Evolutionary conservation across 2,113 vertebrate species (phyloP), one percentile per base, ranked within the genome.

Genomic region (Xiphias gladius): DNA sequence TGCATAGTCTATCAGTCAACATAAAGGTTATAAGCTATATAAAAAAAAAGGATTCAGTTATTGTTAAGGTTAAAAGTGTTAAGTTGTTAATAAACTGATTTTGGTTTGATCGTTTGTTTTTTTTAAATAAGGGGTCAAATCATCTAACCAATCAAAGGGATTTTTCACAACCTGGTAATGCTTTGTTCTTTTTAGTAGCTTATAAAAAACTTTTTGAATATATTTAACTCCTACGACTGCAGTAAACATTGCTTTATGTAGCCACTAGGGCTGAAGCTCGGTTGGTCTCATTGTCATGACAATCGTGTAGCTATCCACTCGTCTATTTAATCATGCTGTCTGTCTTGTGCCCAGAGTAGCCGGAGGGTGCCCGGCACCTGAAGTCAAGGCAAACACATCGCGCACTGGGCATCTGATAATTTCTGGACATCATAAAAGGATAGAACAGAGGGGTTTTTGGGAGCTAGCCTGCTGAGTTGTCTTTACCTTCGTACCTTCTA

Each of bases 341-440:
- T 91, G 86, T 79, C 68, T 80, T 79, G 43, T 71, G 80, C 84
- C 84, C 78, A 93, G 82, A 93, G 91, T 89, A 91, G 86, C 88
- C 20, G 65, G 66, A 84, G 82, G 76, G 70, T 39, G 84, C 65
- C 76, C 67, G 79, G 67, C 86, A 86, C 76, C 86, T 85, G 70
- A 70, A 73, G 71, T 72, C 52, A 75, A 83, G 17, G 64, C 78
- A 88, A 86, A 86, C 57, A 68, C 39, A 72, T 80, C 64, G 37
- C 48, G 3, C 62, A 73, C 35, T 9, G 73, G 79, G 22, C 52
- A 79, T 84, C 75, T 77, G 76, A 86, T 73, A 54, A 84, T 80
- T 61, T 46, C 57, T 50, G 62, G 58, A 76, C 78, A 43, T 26
- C 41, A 59, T 41, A 54, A 67, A 24, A 65, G 43, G 43, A 69